Evolutionary conservation across 37 sponge, comb jelly and placozoan genomes (phyloP).

Genomic region (Lycopodina hypogea): DNA sequence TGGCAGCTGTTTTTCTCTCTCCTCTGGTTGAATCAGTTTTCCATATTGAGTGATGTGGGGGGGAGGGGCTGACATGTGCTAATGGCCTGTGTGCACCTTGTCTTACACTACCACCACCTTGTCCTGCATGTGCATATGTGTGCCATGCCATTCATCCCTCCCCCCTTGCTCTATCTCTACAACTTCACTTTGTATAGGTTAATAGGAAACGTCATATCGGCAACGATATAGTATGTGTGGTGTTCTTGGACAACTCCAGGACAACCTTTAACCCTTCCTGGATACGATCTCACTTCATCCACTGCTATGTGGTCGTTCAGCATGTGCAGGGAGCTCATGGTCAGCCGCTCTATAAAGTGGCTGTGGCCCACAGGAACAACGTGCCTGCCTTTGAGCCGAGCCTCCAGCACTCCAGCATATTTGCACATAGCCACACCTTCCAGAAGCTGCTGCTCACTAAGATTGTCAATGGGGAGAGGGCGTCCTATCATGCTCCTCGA

Average conservation of each 20-base stretch:
- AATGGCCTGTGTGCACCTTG: too few relatives aligned
- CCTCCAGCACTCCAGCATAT: conserved; percentile 45
- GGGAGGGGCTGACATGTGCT: too few relatives aligned
- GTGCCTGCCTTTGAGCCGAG: conserved; percentile 66
- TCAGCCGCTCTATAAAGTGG: conserved; percentile 68
- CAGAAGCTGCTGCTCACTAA: conserved; percentile 79
- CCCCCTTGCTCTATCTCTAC: conserved; percentile 19
- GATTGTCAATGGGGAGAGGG: conserved; percentile 86
- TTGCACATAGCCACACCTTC: conserved; percentile 63
- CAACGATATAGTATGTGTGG: conserved; percentile 92
- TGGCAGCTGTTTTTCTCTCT: too few relatives aligned
- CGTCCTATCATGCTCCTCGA: conserved; percentile 84
- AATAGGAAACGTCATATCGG: conserved; percentile 96
- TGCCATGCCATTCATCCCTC: conserved; percentile 14
- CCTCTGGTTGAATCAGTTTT: too few relatives aligned
- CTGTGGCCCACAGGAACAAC: conserved; percentile 36
- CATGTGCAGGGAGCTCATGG: conserved; percentile 53
- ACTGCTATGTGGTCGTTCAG: conserved; percentile 91
- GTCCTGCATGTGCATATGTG: neutral
- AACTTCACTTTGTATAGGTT: conserved; percentile 51
- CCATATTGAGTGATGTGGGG: too few relatives aligned
- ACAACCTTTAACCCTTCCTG: conserved; percentile 85
- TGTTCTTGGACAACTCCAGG: conserved; percentile 82
- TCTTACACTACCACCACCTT: neutral
- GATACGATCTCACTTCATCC: conserved; percentile 93